Base-by-base conservation (phyloP, 1,140 invertebrate genomes). In the Drosophila azteca region DNA sequence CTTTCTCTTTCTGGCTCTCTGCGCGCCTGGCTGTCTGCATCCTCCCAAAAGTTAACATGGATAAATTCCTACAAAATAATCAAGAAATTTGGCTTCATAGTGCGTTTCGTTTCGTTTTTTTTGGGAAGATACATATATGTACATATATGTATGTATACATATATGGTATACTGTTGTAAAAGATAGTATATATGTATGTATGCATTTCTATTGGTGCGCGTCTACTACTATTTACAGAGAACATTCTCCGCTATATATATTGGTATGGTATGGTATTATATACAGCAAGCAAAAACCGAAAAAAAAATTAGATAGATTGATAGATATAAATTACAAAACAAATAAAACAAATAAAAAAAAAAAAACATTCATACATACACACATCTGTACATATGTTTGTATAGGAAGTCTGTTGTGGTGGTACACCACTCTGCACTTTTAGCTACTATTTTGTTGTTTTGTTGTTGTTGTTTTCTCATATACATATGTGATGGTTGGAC, bases 21-120 rank as follows among this genome's bases (percentile, higher is more conserved):
- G 17, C 17, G 1, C 17, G 17, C 17, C 31, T 53, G 8, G 59
- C 41, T 55, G 49, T 45, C 63, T 77, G 87, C 73, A 84, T 90
- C 90, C 90, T 90, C 88, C 13, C 35, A 39, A 84, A 90, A 91
- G 89, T 91, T 91, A 91, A 91, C 90, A 91, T 66, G 90, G 91
- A 83, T 91, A 91, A 84, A 91, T 91, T 73, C 91, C 91, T 91
- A 90, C 72, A 91, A 91, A 90, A 80, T 71, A 79, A 51, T 90
- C 68, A 54, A 74, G 77, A 88, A 88, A 60, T 75, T 75, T 54
- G 39, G 22, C 61, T 39, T 39, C 35, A 39, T 13, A 39, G 35
- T 39, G 17, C 17, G 17, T 20, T 20, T 20, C 35, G 35, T 11
- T 39, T 39, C 35, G 11, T 39, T 39, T 39, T 39, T 39, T 39